Conservation (phyloP, 2,888 invertebrate species). For the Synergus japonicus region DNA sequence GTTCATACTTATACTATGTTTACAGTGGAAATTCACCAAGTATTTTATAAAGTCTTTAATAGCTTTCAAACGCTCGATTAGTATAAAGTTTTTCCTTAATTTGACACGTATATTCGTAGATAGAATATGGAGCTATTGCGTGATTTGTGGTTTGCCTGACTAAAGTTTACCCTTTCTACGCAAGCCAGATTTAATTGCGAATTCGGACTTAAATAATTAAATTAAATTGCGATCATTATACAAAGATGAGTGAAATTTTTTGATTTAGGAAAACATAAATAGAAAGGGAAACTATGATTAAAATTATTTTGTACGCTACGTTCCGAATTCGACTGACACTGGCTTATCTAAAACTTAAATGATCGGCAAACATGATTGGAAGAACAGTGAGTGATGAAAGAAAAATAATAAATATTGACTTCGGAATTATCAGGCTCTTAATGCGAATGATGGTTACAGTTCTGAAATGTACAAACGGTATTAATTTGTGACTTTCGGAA, state of each 20-base stretch:
- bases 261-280: neutral
- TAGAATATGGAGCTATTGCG: neutral
- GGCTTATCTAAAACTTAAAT: neutral
- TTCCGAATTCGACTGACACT: neutral
- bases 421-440: neutral
- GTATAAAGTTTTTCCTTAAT: conserved; percentile 41
- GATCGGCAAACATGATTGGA: neutral
- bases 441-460: neutral
- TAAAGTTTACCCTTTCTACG: neutral
- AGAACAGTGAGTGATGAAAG: neutral
- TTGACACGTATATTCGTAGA: conserved; percentile 13
- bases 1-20: conserved; percentile 47
- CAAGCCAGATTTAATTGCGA: neutral
- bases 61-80: conserved; percentile 47
- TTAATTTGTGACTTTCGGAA: neutral
- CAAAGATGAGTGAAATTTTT: neutral
- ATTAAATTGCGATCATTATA: neutral
- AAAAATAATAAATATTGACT: conserved; percentile 5
- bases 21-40: conserved; percentile 59
- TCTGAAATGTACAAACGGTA: neutral
- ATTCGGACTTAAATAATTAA: neutral
- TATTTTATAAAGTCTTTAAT: conserved; percentile 45
- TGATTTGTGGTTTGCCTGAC: neutral
- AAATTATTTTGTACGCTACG: neutral
- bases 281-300: neutral